Conservation (phyloP, 2,113 vertebrate species). For the Bungarus multicinctus region DNA sequence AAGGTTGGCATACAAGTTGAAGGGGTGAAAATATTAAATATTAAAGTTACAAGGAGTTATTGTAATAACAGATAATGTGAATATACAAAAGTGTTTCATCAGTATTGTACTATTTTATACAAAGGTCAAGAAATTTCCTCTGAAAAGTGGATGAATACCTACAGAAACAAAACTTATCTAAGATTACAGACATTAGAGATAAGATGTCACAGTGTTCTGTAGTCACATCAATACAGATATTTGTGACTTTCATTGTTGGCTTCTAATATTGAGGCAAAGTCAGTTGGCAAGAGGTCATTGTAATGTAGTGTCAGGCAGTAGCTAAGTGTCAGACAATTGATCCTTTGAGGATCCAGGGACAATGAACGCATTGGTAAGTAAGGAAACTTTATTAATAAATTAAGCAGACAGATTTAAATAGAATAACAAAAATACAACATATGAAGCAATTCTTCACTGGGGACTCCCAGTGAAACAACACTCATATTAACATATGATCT, state of each 20-base stretch:
- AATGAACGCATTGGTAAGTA: not conserved
- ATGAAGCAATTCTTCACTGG: not conserved
- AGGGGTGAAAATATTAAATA: not conserved
- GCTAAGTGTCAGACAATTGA: not conserved
- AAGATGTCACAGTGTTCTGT: not conserved
- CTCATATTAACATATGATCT: too few relatives aligned
- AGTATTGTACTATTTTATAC: too few relatives aligned
- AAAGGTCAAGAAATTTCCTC: too few relatives aligned
- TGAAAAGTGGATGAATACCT: too few relatives aligned
- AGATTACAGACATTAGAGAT: not conserved
- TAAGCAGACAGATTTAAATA: not conserved
- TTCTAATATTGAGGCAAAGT: not conserved
- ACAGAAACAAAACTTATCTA: too few relatives aligned
- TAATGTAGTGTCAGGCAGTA: not conserved
- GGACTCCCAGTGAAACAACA: not conserved
- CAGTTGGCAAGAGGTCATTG: not conserved
- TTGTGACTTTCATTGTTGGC: not conserved
- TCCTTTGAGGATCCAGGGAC: not conserved
- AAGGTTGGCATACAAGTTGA: not conserved
- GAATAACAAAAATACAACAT: not conserved
- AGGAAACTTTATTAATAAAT: not conserved
- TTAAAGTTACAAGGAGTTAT: too few relatives aligned
- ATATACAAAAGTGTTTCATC: too few relatives aligned
- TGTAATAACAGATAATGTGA: too few relatives aligned
- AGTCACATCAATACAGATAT: not conserved